Conservation (phyloP, 2,888 invertebrate genomes). For the Xestobium rufovillosum region DNA sequence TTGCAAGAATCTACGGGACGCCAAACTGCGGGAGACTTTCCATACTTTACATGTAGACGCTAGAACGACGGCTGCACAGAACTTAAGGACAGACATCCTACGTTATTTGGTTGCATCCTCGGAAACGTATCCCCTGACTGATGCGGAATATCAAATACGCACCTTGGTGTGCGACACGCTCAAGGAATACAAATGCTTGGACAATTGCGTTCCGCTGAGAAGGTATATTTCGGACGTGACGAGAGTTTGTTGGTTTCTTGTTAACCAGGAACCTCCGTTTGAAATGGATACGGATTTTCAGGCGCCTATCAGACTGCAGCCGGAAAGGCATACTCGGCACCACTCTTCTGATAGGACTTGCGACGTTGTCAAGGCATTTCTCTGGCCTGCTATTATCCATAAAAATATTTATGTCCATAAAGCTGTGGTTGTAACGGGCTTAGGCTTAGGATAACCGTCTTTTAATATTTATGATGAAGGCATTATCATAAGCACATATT, state of each 20-base stretch:
- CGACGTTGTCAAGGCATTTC: slow-evolving; percentile 68
- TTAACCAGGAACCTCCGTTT: slow-evolving; percentile 63
- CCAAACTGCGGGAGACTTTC: slow-evolving; percentile 65
- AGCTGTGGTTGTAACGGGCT: slow-evolving; percentile 77
- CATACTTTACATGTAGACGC: slow-evolving; percentile 40
- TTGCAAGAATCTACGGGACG: slow-evolving; percentile 61
- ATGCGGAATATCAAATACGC: slow-evolving; percentile 52
- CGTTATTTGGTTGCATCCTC: slow-evolving; percentile 55
- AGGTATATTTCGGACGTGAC: slow-evolving; percentile 77
- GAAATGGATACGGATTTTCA: slow-evolving; percentile 63
- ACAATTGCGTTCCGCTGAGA: slow-evolving; percentile 66
- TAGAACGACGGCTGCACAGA: slow-evolving; percentile 42
- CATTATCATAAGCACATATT: too few relatives aligned
- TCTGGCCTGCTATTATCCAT: slow-evolving; percentile 82
- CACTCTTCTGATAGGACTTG: slow-evolving; percentile 67
- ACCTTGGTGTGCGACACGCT: slow-evolving; percentile 68
- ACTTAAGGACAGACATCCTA: slow-evolving; percentile 54
- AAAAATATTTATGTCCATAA: slow-evolving; percentile 72
- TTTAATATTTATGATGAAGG: too few relatives aligned
- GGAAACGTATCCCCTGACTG: slow-evolving; percentile 61
- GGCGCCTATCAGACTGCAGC: slow-evolving; percentile 51
- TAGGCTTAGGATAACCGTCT: too few relatives aligned
- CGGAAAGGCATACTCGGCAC: slow-evolving; percentile 73
- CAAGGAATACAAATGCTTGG: slow-evolving; percentile 88
- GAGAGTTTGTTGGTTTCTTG: slow-evolving; percentile 79